phyloP scores from a whole-genome alignment of 2,113 vertebrate genomes.

The Takifugu flavidus region DNA sequence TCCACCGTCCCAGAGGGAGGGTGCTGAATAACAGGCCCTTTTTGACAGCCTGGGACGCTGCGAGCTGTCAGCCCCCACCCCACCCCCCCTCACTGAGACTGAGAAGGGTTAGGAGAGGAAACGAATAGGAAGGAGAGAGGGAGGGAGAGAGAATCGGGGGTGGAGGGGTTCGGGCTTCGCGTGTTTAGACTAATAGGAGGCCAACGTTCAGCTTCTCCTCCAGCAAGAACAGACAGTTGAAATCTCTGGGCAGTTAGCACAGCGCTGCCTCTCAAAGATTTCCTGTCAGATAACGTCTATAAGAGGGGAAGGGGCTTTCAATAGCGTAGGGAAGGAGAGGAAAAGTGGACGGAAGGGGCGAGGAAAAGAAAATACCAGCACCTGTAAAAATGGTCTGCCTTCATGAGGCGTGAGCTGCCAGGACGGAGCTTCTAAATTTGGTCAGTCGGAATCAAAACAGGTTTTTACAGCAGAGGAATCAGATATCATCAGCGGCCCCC shows the following conservation, averaged over 20 bases:
- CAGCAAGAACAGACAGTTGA: slow-evolving; percentile 97
- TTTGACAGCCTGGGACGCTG: slow-evolving; percentile 88
- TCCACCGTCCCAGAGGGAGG: slow-evolving; percentile 75
- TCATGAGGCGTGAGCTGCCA: slow-evolving; percentile 69
- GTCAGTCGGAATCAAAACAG: slow-evolving; percentile 27
- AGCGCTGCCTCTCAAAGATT: slow-evolving; percentile 95
- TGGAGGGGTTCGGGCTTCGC: slow-evolving; percentile 79
- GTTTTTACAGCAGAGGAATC: neutral
- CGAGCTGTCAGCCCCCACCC: slow-evolving; percentile 89
- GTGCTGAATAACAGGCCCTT: slow-evolving; percentile 83
- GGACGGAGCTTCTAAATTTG: slow-evolving; percentile 76
- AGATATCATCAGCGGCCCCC: too few relatives aligned
- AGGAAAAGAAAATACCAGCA: slow-evolving; percentile 36
- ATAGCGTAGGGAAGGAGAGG: slow-evolving; percentile 71
- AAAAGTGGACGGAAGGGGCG: slow-evolving; percentile 24
- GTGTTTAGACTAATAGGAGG: slow-evolving; percentile 99
- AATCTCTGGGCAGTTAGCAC: slow-evolving; percentile 98
- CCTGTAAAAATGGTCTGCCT: slow-evolving; percentile 79
- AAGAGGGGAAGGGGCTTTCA: slow-evolving; percentile 93
- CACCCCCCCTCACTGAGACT: slow-evolving; percentile 57
- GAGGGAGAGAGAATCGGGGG: slow-evolving; percentile 15
- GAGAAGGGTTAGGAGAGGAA: slow-evolving; percentile 3
- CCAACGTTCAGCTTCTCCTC: slow-evolving; percentile 92
- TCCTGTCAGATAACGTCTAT: slow-evolving; percentile 98
- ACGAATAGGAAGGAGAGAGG: neutral